Conservation (phyloP, 1,140 invertebrate genomes). For the Pogonus chalceus region DNA sequence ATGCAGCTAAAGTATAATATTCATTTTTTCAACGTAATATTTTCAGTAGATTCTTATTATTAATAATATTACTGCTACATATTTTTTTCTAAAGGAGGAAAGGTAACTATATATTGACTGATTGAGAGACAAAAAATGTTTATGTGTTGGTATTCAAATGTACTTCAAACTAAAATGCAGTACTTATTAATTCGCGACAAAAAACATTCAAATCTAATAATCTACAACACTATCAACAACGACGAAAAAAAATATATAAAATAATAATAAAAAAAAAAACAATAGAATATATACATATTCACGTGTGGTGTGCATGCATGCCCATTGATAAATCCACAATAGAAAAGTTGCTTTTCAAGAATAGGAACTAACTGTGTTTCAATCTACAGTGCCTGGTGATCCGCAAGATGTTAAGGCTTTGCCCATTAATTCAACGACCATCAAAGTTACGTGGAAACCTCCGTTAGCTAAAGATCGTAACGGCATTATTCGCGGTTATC, state of each 20-base stretch:
- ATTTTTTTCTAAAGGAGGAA: conserved; percentile 8
- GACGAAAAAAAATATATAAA: background rate
- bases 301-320: conserved; percentile 31
- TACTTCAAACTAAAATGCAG: conserved; percentile 11
- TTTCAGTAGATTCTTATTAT: conserved; percentile 6
- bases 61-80: conserved; percentile 6
- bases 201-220: background rate
- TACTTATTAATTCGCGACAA: background rate
- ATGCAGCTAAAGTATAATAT: background rate
- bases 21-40: conserved; percentile 4
- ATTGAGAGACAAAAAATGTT: too few relatives aligned
- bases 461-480: conserved; percentile 83
- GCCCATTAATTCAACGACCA: conserved; percentile 84
- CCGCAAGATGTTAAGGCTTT: conserved; percentile 81
- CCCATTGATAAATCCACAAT: conserved; percentile 13
- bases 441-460: conserved; percentile 85
- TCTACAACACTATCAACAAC: background rate
- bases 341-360: background rate
- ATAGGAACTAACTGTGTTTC: conserved; percentile 8
- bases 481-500: conserved; percentile 93
- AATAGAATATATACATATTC: conserved; percentile 6
- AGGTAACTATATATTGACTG: conserved; percentile 31
- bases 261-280: conserved; percentile 15
- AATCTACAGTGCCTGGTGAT: conserved; percentile 83
- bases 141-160: conserved; percentile 44